Evolutionary conservation across 2,113 vertebrate genomes (phyloP), one percentile per base, ranked within the genome.

Genomic region (Bubo scandiacus): DNA sequence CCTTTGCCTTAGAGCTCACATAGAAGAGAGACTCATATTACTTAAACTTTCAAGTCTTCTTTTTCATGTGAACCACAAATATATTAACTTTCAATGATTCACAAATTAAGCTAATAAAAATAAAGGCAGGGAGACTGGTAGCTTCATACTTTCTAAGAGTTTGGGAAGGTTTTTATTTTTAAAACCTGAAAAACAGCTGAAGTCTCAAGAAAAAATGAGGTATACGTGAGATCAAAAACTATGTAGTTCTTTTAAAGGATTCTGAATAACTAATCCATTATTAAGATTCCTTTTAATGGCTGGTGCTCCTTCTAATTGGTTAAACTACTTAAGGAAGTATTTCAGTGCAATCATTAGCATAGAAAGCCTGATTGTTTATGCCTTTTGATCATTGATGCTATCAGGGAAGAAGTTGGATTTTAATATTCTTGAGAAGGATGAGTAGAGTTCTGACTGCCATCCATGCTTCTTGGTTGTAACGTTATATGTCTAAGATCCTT

Each of bases 311-410:
- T 95, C 79, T 97, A 94, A 96, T 93, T 97, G 79, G 81, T 86
- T 80, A 81, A 96, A 93, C 73, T 95, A 75, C 90, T 90, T 81
- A 67, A 86, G 65, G 70, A 96, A 93, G 77, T 88, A 96, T 91
- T 96, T 92, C 95, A 92, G 81, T 63, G 71, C n/a, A 79, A 52
- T 92, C 49, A 88, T 97, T 97, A 97, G 38, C 91, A 86, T 95
- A 97, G 85, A 97, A 96, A 95, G 96, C 67, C 90, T 86, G 77
- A 96, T 94, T 97, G 96, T 97, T 95, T 96, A 78, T 94, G 66
- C 45, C 94, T 97, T 97, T 97, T 97, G 96, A 97, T 97, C 95
- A 94, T 1, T 96, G 87, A 96, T 94, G 80, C 91, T 93, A 94
- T 96, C 91, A 83, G 71, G 45, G 67, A 92, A 94, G 49, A 90